Evolutionary conservation across 23 tunicate genomes (phyloP).

Genomic region (Corella eumyota): DNA sequence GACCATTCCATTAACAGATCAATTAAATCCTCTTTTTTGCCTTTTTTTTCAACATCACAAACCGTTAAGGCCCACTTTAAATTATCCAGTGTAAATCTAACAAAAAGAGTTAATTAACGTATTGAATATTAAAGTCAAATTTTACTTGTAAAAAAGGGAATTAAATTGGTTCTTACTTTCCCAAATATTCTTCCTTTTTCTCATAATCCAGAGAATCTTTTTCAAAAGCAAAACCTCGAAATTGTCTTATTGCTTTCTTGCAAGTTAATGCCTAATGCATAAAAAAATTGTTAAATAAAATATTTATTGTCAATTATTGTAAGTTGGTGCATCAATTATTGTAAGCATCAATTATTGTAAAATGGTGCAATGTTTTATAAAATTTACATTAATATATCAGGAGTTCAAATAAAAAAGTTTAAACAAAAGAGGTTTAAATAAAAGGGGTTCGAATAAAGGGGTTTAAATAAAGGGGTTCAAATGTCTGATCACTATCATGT

Average conservation of each 20-base stretch:
- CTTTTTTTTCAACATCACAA: conserved; percentile 32
- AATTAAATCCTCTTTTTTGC: conserved; percentile 64
- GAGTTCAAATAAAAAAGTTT: too few species aligned
- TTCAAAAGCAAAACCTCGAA: conserved; percentile 53
- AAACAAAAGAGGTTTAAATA: too few species aligned
- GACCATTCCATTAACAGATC: conserved; percentile 62
- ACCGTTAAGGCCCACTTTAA: conserved; percentile 74
- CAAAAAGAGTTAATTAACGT: not conserved
- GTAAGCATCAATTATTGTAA: too few species aligned
- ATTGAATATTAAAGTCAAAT: not conserved
- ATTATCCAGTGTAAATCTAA: conserved; percentile 69
- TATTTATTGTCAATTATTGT: too few species aligned
- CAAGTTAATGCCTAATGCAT: conserved; percentile 13
- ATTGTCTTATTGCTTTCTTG: conserved; percentile 62
- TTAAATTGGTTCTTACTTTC: conserved; percentile 21
- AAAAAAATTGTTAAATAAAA: too few species aligned
- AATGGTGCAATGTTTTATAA: too few species aligned
- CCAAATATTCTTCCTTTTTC: conserved; percentile 77
- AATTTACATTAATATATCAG: too few species aligned
- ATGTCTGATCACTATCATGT: too few species aligned
- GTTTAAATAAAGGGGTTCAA: too few species aligned
- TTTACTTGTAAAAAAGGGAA: not conserved
- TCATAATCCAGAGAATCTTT: conserved; percentile 66
- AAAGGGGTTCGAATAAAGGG: too few species aligned
- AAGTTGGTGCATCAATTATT: too few species aligned